phyloP scores from a whole-genome alignment of 2,797 vertebrate genomes.

The Salmo trutta region DNA sequence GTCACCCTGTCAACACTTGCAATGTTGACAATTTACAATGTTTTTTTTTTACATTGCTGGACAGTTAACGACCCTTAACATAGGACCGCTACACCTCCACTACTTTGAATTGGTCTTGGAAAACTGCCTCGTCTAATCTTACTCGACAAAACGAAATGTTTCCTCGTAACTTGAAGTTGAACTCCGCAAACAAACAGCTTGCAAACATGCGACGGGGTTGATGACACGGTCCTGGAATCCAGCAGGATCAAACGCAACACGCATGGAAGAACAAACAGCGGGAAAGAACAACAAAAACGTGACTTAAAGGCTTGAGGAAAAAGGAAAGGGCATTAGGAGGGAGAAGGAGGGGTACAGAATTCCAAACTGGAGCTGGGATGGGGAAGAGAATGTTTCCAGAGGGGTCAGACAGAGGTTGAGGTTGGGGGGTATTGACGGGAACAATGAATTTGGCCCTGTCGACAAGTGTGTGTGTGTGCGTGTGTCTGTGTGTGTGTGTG shows the following conservation, averaged over 20 bases:
- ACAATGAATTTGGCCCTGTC: not conserved
- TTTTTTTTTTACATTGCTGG: too few relatives aligned
- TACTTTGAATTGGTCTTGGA: too few relatives aligned
- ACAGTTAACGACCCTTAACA: not conserved
- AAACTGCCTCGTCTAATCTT: too few relatives aligned
- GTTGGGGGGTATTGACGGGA: not conserved
- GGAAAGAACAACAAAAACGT: conserved; percentile 2
- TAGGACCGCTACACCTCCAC: not conserved
- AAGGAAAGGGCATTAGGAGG: not conserved
- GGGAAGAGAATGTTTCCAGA: not conserved
- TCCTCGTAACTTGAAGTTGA: not conserved
- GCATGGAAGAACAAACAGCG: too few relatives aligned
- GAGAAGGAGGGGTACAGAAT: not conserved
- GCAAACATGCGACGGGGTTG: not conserved
- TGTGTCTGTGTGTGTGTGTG: not conserved
- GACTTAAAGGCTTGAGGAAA: not conserved
- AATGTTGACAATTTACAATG: too few relatives aligned
- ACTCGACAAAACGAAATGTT: not conserved
- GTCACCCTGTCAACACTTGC: not conserved
- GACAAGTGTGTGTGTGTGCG: not conserved
- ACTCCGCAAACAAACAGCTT: not conserved
- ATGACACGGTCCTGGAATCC: not conserved
- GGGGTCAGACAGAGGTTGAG: not conserved
- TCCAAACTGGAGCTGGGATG: not conserved
- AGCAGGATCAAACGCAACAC: not conserved